Percentiles rank a stretch among this genome's conserved stretches.
Conservation (phyloP, 2,113 vertebrate species). For the Myrmophylax atrothorax region DNA sequence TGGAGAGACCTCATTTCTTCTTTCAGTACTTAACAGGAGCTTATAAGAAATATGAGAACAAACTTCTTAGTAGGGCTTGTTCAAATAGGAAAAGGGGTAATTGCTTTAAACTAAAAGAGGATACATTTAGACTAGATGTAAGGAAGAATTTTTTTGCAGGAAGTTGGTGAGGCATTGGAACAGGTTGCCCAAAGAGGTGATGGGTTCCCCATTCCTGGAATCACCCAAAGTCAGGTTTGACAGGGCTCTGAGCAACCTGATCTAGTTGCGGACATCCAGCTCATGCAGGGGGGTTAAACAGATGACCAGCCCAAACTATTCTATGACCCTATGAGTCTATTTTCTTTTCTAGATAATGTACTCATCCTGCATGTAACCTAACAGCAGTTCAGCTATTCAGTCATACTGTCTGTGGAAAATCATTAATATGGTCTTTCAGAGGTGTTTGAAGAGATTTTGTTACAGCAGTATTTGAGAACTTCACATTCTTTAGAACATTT, state of each 20-base stretch:
- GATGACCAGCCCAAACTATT: background rate
- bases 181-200: background rate
- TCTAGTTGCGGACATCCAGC: background rate
- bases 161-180: background rate
- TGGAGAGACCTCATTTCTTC: too few species aligned
- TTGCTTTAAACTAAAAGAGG: background rate
- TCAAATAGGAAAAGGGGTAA: background rate
- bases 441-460: background rate
- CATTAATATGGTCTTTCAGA: background rate
- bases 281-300: background rate
- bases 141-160: background rate
- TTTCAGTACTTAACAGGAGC: background rate
- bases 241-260: background rate
- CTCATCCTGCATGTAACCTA: background rate
- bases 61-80: background rate
- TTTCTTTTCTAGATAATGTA: background rate
- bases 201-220: background rate
- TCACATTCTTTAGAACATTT: background rate
- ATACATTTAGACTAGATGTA: background rate
- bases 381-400: background rate
- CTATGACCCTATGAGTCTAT: background rate
- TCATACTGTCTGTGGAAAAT: background rate
- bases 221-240: background rate
- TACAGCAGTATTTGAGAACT: background rate
- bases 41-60: background rate